phyloP scores from a whole-genome alignment of 2,797 vertebrate species.

The Darevskia nairensis region DNA sequence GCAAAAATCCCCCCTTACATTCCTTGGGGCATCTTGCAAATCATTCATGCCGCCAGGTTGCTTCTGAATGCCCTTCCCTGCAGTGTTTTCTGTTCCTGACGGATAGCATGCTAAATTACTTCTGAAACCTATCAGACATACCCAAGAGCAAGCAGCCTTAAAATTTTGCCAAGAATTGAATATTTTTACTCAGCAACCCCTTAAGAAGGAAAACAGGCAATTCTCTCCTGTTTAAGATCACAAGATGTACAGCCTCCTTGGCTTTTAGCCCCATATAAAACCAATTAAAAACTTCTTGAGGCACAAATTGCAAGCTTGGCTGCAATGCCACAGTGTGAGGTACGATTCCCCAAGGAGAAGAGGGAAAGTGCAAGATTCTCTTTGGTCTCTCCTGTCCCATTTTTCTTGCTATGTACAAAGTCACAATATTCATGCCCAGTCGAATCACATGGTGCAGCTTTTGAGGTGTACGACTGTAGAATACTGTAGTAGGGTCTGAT shows the following conservation, averaged over 20 bases:
- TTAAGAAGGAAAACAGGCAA: conserved; percentile 56
- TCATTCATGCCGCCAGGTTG: background rate
- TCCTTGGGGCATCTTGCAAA: background rate
- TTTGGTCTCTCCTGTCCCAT: background rate
- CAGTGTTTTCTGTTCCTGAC: conserved; percentile 45
- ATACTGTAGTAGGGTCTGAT: background rate
- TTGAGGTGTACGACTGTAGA: background rate
- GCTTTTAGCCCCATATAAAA: conserved; percentile 28
- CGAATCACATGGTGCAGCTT: background rate
- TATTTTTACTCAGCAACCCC: conserved; percentile 39
- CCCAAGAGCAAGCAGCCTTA: conserved; percentile 24
- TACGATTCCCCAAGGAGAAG: background rate
- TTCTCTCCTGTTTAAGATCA: conserved; percentile 26
- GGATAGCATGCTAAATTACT: conserved; percentile 57
- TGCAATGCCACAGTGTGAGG: background rate
- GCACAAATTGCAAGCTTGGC: background rate
- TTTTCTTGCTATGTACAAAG: background rate
- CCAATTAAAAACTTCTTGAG: conserved; percentile 34
- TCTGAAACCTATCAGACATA: conserved; percentile 58
- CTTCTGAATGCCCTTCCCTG: conserved; percentile 7
- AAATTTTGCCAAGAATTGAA: conserved; percentile 57
- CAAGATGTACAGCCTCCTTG: conserved; percentile 16
- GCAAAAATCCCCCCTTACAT: background rate
- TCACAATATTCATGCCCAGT: background rate
- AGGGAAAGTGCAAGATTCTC: background rate